Percentiles rank a stretch among this genome's conserved stretches.
phyloP scores from a whole-genome alignment of 2,797 vertebrate genomes.

The Tokudaia tokunoshimensis region DNA sequence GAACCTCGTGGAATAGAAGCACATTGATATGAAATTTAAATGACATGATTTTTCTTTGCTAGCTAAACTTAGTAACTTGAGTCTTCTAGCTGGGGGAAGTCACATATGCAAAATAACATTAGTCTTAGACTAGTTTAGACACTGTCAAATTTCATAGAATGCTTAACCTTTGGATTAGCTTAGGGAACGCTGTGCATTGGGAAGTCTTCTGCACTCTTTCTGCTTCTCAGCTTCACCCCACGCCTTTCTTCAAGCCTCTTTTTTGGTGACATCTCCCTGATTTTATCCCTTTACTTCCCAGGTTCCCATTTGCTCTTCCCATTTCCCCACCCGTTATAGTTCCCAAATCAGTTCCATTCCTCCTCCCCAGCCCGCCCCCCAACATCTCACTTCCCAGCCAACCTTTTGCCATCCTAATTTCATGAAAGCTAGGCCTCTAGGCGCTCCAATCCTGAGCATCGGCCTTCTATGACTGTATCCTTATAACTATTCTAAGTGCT shows the following conservation, averaged over 20 bases:
- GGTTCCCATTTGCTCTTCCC: not conserved
- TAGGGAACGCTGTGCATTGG: not conserved
- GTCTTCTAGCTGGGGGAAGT: not conserved
- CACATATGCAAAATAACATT: conserved; percentile 10
- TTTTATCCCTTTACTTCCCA: not conserved
- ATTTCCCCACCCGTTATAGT: not conserved
- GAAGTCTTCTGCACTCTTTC: not conserved
- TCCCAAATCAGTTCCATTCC: not conserved
- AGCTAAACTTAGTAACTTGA: conserved; percentile 39
- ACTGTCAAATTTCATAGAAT: conserved; percentile 25
- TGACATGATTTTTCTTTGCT: conserved; percentile 64
- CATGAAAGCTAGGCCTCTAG: not conserved
- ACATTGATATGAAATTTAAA: conserved; percentile 73
- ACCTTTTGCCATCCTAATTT: not conserved
- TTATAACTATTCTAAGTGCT: not conserved
- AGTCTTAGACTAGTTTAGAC: conserved; percentile 41
- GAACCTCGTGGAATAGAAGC: conserved; percentile 61
- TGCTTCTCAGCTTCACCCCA: not conserved
- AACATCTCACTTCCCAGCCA: not conserved
- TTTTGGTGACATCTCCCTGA: not conserved
- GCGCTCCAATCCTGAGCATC: not conserved
- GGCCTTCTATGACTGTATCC: not conserved
- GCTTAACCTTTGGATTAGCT: not conserved
- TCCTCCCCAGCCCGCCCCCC: no score
- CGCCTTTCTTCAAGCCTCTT: not conserved